phyloP scores from a whole-genome alignment of 2,888 invertebrate genomes.

The Zhuqinia jingwanae region DNA sequence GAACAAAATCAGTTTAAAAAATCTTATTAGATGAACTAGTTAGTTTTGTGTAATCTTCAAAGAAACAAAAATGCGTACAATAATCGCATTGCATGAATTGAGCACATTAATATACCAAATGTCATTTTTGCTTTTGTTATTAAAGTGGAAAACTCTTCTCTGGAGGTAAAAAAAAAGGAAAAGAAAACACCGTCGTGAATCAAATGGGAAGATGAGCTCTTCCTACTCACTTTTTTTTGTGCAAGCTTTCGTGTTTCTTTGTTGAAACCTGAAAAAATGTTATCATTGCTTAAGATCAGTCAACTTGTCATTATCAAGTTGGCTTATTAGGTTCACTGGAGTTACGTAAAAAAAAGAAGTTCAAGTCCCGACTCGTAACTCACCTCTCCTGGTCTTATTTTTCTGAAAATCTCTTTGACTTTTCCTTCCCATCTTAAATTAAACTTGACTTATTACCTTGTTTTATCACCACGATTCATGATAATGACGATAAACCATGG shows the following conservation, averaged over 20 bases:
- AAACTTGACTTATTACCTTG: conserved; percentile 45
- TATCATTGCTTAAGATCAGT: conserved; percentile 24
- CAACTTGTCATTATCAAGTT: conserved; percentile 28
- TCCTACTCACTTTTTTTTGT: background rate
- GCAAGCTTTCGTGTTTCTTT: background rate
- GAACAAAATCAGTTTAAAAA: background rate
- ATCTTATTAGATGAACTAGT: background rate
- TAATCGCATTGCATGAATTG: background rate
- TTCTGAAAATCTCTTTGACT: too few relatives aligned
- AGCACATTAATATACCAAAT: conserved; percentile 20
- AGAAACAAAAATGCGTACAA: background rate
- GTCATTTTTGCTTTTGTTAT: background rate
- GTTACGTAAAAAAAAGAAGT: conserved; percentile 8
- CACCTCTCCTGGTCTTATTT: too few relatives aligned
- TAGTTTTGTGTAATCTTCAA: background rate
- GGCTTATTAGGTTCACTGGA: conserved; percentile 10
- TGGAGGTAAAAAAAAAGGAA: conserved; percentile 1
- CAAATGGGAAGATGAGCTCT: conserved; percentile 2
- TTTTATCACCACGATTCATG: background rate
- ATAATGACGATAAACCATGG: background rate
- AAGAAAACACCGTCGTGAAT: background rate
- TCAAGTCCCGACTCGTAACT: background rate
- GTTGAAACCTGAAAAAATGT: background rate
- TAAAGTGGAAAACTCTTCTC: conserved; percentile 2
- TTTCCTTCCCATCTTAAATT: conserved; percentile 7